These are phyloP conservation scores for Capreolus pygargus DNA, from an alignment of 2,113 vertebrate species.

Conservation along the genomic window DNA sequence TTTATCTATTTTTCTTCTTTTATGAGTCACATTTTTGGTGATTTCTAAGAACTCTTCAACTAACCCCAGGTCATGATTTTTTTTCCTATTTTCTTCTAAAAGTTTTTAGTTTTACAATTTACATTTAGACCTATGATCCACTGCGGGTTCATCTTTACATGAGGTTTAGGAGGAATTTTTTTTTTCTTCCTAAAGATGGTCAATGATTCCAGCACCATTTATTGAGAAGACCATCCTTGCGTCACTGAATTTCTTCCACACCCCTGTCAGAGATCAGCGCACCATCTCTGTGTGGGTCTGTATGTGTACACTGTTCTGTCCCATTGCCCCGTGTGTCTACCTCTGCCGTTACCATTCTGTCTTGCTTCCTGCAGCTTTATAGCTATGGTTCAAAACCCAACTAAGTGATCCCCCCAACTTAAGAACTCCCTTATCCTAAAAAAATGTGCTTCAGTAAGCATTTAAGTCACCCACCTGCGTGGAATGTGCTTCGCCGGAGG, in stretches of 20 bases:
- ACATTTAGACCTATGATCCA: neutral
- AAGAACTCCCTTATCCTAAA: neutral
- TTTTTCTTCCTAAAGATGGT: neutral
- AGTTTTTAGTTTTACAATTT: neutral
- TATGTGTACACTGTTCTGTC: too few relatives aligned
- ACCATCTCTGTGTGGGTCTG: neutral
- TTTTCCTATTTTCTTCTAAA: neutral
- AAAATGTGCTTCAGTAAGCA: neutral
- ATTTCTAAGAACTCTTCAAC: neutral
- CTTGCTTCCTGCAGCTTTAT: neutral
- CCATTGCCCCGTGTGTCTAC: fast-evolving
- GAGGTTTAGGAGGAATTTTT: neutral
- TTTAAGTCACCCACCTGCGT: slow-evolving; percentile 82
- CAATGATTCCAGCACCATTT: neutral
- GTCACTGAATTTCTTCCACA: neutral
- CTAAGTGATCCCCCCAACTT: neutral
- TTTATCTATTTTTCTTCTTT: neutral
- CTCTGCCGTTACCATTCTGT: neutral
- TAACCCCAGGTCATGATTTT: neutral
- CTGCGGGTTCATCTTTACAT: neutral
- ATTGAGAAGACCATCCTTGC: neutral
- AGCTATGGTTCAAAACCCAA: neutral
- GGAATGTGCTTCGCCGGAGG: slow-evolving; percentile 82
- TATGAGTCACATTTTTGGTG: neutral
- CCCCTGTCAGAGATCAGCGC: neutral